phyloP scores from a whole-genome alignment of 2,888 invertebrate species.

The Eristalis intricaria region DNA sequence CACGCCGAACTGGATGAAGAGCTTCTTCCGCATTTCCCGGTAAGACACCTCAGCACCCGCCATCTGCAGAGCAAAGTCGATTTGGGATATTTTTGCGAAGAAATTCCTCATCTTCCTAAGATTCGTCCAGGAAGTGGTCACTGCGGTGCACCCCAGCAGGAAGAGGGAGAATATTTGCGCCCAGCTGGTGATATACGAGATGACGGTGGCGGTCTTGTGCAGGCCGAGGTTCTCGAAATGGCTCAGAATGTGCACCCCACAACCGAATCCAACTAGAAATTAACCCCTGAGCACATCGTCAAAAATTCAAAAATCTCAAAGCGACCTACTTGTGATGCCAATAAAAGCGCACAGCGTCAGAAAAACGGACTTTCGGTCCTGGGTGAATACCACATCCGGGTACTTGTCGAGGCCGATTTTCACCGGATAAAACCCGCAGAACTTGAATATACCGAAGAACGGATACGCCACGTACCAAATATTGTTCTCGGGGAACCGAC shows the following conservation, averaged over 20 bases:
- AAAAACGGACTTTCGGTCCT: slow-evolving; percentile 61
- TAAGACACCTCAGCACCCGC: slow-evolving; percentile 71
- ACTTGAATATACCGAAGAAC: slow-evolving; percentile 74
- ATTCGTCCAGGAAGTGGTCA: slow-evolving; percentile 74
- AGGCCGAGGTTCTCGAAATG: slow-evolving; percentile 45
- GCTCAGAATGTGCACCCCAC: slow-evolving; percentile 69
- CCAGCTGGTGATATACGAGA: slow-evolving; percentile 75
- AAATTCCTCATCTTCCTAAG: slow-evolving; percentile 66
- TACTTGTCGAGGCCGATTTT: slow-evolving; percentile 62
- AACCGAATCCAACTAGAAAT: slow-evolving; percentile 73
- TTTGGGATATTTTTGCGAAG: slow-evolving; percentile 71
- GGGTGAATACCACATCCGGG: slow-evolving; percentile 51
- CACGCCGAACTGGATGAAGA: slow-evolving; percentile 72
- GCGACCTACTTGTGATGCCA: slow-evolving; percentile 68
- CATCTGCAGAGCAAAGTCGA: slow-evolving; percentile 73
- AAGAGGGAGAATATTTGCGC: slow-evolving; percentile 75
- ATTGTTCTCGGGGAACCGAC: slow-evolving; percentile 54
- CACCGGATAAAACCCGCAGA: slow-evolving; percentile 75
- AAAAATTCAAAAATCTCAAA: not conserved
- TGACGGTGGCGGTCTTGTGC: slow-evolving; percentile 62
- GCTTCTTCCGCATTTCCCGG: slow-evolving; percentile 55
- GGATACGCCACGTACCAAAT: slow-evolving; percentile 75
- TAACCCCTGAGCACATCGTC: not conserved
- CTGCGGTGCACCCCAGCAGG: slow-evolving; percentile 68
- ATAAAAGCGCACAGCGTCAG: slow-evolving; percentile 49